Conservation (phyloP, 2,113 vertebrate species). For the Cynocephalus volans region DNA sequence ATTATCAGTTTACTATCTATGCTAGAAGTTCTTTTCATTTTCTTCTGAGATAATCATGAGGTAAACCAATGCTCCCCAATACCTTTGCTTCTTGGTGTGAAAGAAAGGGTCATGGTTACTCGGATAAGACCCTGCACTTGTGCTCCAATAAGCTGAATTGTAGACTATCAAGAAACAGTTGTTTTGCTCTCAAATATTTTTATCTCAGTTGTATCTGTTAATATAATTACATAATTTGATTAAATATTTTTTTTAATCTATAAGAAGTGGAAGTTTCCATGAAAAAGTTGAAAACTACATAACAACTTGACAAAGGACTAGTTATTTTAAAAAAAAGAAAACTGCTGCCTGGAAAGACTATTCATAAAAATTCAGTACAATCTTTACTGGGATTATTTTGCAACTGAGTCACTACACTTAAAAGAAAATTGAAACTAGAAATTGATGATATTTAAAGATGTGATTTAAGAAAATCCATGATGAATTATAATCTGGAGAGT, state of each 20-base stretch:
- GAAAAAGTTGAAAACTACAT: not conserved
- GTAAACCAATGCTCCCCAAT: not conserved
- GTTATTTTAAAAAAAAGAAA: not conserved
- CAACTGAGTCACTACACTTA: not conserved
- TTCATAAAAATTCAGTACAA: not conserved
- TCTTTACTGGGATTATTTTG: not conserved
- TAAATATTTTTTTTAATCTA: conserved; percentile 15
- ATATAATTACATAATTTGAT: conserved; percentile 16
- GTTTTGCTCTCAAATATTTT: not conserved
- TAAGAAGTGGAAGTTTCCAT: not conserved
- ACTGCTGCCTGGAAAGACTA: not conserved
- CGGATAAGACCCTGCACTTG: not conserved
- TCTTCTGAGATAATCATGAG: not conserved
- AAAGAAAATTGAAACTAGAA: conserved; percentile 24
- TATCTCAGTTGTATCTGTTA: not conserved
- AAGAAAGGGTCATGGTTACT: not conserved
- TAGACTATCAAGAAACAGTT: not conserved
- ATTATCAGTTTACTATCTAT: conserved; percentile 1
- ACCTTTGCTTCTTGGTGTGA: not conserved
- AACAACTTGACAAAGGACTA: not conserved
- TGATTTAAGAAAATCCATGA: conserved; percentile 25
- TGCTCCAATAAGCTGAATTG: not conserved
- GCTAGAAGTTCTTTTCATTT: not conserved
- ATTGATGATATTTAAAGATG: not conserved
- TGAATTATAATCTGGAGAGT: not conserved